Conservation (phyloP, 2,113 vertebrate genomes). For the Oreocharis arfaki region DNA sequence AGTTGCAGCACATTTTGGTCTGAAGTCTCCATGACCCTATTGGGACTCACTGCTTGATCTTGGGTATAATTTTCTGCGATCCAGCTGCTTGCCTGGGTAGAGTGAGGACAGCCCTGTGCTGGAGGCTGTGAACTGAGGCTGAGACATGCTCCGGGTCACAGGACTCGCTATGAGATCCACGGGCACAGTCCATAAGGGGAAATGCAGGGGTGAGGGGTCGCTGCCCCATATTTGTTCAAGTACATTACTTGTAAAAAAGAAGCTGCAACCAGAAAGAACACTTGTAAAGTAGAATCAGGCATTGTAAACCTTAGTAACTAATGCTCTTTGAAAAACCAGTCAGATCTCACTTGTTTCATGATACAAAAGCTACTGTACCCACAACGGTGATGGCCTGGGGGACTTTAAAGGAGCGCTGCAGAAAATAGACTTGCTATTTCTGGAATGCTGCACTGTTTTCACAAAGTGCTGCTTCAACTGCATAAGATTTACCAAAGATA, state of each 20-base stretch:
- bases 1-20: background rate
- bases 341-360: background rate
- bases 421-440: slow-evolving; percentile 47
- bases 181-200: background rate
- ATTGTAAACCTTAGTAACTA: background rate
- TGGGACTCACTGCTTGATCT: background rate
- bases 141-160: accelerated
- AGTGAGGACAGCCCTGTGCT: background rate
- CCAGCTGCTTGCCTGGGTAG: background rate
- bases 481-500: slow-evolving; percentile 35
- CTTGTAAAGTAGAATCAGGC: background rate
- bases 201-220: background rate
- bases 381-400: background rate
- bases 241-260: background rate
- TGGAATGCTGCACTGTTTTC: slow-evolving; percentile 34
- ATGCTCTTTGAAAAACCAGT: background rate
- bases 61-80: background rate
- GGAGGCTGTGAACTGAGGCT: background rate
- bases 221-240: background rate
- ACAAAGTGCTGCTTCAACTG: slow-evolving; percentile 2
- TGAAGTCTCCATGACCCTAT: background rate
- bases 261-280: background rate
- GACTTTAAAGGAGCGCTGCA: background rate
- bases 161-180: background rate
- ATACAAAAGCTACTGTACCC: background rate